These are phyloP conservation scores for Trissolcus brochymenae DNA, from an alignment of 2,888 invertebrate species.

Conservation along the genomic window DNA sequence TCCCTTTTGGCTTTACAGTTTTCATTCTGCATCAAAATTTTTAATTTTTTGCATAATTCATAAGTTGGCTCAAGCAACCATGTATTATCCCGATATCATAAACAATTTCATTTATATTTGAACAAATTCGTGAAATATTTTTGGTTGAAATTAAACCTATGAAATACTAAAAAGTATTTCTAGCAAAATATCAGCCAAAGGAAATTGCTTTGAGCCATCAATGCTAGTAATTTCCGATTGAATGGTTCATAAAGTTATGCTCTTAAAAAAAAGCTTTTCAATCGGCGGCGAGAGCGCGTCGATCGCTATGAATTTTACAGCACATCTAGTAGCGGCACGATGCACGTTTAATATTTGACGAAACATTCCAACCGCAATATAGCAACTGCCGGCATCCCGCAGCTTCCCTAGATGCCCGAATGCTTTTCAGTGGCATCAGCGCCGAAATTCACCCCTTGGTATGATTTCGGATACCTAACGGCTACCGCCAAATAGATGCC, in stretches of 20 bases:
- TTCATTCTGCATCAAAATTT: slow-evolving; percentile 31
- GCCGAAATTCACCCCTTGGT: slow-evolving; percentile 51
- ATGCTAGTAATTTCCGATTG: slow-evolving; percentile 40
- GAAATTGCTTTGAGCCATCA: slow-evolving; percentile 3
- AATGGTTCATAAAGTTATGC: slow-evolving; percentile 57
- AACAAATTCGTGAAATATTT: background rate
- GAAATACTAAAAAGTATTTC: too few relatives aligned
- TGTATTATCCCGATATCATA: background rate
- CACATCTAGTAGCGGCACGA: slow-evolving; percentile 69
- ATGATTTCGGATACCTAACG: slow-evolving; percentile 51
- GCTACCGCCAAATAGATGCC: slow-evolving; percentile 60
- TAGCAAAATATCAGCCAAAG: too few relatives aligned
- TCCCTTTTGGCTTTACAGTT: slow-evolving; percentile 35
- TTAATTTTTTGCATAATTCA: slow-evolving; percentile 23
- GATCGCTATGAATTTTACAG: slow-evolving; percentile 72
- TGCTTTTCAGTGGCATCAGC: slow-evolving; percentile 52
- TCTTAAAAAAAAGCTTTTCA: slow-evolving; percentile 67
- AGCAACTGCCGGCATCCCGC: slow-evolving; percentile 62
- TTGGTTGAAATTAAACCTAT: too few relatives aligned
- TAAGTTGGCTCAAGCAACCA: background rate
- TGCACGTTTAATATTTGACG: slow-evolving; percentile 73
- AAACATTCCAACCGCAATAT: slow-evolving; percentile 74
- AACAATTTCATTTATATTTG: background rate
- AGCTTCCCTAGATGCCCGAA: slow-evolving; percentile 57
- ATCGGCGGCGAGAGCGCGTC: slow-evolving; percentile 65